phyloP scores from a whole-genome alignment of 2,888 invertebrate species.

The Tricholauxania praeusta region DNA sequence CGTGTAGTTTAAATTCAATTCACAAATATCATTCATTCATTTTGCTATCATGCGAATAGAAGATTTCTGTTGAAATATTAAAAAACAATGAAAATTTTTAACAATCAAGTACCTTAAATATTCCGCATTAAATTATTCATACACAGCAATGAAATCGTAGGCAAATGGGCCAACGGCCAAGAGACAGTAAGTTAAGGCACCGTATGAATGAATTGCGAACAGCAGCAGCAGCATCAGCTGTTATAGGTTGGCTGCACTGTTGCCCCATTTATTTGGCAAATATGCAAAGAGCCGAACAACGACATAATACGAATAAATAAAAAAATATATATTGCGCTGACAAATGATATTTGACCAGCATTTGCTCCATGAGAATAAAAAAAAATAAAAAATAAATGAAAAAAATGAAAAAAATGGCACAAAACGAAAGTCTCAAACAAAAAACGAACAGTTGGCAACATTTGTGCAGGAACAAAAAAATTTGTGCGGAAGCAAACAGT shows the following conservation, averaged over 20 bases:
- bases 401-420: neutral
- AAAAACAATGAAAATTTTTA: slow-evolving; percentile 30
- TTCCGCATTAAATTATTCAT: slow-evolving; percentile 35
- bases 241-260: slow-evolving; percentile 1
- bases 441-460: slow-evolving; percentile 14
- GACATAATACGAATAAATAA: neutral
- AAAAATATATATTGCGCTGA: neutral
- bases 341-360: slow-evolving; percentile 39
- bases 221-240: slow-evolving; percentile 16
- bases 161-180: neutral
- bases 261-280: slow-evolving; percentile 22
- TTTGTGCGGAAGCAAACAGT: slow-evolving; percentile 11
- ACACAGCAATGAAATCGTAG: slow-evolving; percentile 14
- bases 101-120: slow-evolving; percentile 20
- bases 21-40: too few species aligned
- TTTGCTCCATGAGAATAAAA: slow-evolving; percentile 24
- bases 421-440: neutral
- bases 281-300: neutral
- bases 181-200: neutral
- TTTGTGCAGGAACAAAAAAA: neutral
- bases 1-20: too few species aligned
- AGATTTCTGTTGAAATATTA: slow-evolving; percentile 32
- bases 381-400: neutral
- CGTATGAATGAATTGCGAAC: slow-evolving; percentile 3
- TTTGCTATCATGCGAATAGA: too few species aligned